phyloP scores from a whole-genome alignment of 2,888 invertebrate species.

The Troides helena region DNA sequence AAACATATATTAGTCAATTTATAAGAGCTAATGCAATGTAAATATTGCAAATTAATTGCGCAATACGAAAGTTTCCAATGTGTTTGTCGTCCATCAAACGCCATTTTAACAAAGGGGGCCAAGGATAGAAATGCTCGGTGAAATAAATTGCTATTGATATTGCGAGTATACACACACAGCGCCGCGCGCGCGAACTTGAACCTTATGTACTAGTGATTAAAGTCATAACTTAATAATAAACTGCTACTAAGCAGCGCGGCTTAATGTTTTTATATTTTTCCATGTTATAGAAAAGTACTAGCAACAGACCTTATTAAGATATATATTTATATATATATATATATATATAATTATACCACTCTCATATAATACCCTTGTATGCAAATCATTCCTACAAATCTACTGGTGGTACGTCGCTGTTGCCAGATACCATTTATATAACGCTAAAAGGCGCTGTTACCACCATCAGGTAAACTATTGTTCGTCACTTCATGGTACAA shows the following conservation, averaged over 20 bases:
- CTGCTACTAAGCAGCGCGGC: background rate
- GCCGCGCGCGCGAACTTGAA: background rate
- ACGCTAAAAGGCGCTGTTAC: too few species aligned
- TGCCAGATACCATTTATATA: too few species aligned
- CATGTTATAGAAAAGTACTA: too few species aligned
- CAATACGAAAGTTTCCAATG: slow-evolving; percentile 12
- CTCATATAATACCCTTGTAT: too few species aligned
- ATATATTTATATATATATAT: too few species aligned
- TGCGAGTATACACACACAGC: background rate
- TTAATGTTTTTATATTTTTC: too few species aligned
- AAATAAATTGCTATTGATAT: slow-evolving; percentile 20
- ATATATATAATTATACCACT: too few species aligned
- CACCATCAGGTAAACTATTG: too few species aligned
- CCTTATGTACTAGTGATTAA: background rate
- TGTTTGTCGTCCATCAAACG: slow-evolving; percentile 12
- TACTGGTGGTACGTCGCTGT: too few species aligned
- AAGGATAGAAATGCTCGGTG: slow-evolving; percentile 17
- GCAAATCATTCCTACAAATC: too few species aligned
- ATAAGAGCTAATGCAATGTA: background rate
- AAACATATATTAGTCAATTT: background rate
- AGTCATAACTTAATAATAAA: background rate
- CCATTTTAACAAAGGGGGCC: slow-evolving; percentile 20
- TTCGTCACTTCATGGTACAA: too few species aligned
- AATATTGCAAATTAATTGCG: slow-evolving; percentile 14
- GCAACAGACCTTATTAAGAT: too few species aligned